Evolutionary conservation across 1,140 invertebrate species (phyloP).

Genomic region (Dreissena rostriformis): DNA sequence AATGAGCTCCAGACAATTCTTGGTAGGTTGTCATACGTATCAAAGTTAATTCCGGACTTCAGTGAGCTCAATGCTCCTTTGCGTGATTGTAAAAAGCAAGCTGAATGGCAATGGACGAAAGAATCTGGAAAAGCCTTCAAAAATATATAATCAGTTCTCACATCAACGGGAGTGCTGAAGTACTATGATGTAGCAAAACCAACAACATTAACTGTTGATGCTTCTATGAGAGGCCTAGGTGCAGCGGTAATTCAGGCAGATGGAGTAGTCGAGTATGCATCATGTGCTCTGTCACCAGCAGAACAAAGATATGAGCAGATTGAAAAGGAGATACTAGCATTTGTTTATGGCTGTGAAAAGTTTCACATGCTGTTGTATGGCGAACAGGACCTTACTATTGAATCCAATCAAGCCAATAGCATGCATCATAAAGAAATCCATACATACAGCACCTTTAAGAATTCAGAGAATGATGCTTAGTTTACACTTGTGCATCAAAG

Average conservation of each 20-base stretch:
- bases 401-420: conserved; percentile 70
- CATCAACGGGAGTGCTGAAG: conserved; percentile 6
- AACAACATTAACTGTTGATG: neutral
- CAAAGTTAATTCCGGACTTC: conserved; percentile 76
- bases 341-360: conserved; percentile 82
- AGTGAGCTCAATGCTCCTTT: conserved; percentile 34
- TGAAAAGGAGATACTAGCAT: conserved; percentile 82
- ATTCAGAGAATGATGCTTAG: no score
- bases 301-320: conserved; percentile 78
- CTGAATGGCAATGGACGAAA: conserved; percentile 11
- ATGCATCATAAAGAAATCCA: no score
- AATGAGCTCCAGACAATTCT: conserved; percentile 63
- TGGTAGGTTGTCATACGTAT: conserved; percentile 78
- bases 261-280: conserved; percentile 79
- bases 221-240: conserved; percentile 77
- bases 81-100: conserved; percentile 15
- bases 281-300: conserved; percentile 76
- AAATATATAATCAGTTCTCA: conserved; percentile 2
- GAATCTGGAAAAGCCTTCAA: neutral
- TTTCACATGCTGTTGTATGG: conserved; percentile 80
- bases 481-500: no score
- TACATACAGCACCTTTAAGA: no score
- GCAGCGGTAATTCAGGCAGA: conserved; percentile 79
- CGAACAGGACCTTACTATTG: conserved; percentile 47
- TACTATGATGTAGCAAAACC: conserved; percentile 2